Base-by-base conservation (phyloP, 2,888 invertebrate species). In the Drosophila limbata region DNA sequence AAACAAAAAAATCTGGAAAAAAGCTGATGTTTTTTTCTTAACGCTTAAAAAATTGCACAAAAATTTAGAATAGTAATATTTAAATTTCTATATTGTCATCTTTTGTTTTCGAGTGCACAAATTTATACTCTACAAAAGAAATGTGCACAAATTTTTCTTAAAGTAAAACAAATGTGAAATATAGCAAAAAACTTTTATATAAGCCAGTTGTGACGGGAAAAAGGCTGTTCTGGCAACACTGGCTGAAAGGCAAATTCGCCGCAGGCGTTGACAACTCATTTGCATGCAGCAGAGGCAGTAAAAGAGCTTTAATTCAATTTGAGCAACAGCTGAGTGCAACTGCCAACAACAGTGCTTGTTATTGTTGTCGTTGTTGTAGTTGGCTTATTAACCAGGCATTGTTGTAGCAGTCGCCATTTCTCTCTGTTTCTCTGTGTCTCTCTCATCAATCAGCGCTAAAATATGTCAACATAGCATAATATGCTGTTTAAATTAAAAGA, bases 281-380 rank as follows among this genome's bases (percentile, higher is more conserved):
- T 84, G 83, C 83, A 84, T 84, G 86, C 83, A 81, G 62, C 72
- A 63, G 81, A 67, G 74, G 84, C 63, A 74, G 67, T 56, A 77
- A 81, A 86, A 63, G 77, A 81, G 81, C 77, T 84, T 84, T 79
- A 86, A 84, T 84, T 84, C 84, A 81, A 84, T 86, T 84, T 84
- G 66, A 73, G 68, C 64, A 71, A 77, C 66, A 71, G 70, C 77
- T 62, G 45, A 66, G 65, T 71, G 59, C 59, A 59, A 59, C 50
- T 51, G 48, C 59, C 52, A 42, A 51, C 64, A 19, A 33, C 8
- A 53, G 48, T 44, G 57, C 55, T 52, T 44, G 62, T 8, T 56
- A 48, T 44, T 57, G 59, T 56, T 44, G 62, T 21, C 2, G 21
- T 21, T 21, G 25, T 9, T 56, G 55, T 44, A 57, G 59, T 56